Conservation (phyloP, 2,113 vertebrate species). For the Daphoenositta chrysoptera region DNA sequence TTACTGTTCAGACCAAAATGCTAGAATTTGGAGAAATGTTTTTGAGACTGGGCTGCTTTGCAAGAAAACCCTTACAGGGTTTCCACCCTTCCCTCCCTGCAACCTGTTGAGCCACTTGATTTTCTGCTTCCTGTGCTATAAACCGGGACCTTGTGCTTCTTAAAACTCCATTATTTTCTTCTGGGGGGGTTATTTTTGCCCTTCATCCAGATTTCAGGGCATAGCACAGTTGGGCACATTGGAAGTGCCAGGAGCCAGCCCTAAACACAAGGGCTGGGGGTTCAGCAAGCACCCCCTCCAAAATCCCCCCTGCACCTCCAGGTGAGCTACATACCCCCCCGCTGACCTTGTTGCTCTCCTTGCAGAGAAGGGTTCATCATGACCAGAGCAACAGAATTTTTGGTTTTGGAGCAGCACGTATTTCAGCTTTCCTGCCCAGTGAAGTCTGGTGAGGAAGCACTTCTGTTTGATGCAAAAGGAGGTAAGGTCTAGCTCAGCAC, state of each 20-base stretch:
- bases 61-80: fast-evolving
- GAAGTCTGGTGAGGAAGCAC: neutral
- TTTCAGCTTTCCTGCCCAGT: neutral
- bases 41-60: neutral
- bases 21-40: neutral
- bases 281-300: too few relatives aligned
- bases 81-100: neutral
- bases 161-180: neutral
- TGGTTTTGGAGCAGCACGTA: neutral
- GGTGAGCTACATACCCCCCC: neutral
- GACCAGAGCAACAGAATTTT: slow-evolving; percentile 20
- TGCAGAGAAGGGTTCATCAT: slow-evolving; percentile 91
- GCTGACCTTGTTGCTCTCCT: neutral
- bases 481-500: neutral
- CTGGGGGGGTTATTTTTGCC: neutral
- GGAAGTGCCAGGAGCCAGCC: neutral
- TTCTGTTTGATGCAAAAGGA: neutral
- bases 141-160: neutral
- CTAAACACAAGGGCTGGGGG: neutral
- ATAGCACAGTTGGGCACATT: neutral
- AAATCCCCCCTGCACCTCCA: neutral
- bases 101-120: neutral
- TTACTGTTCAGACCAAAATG: neutral
- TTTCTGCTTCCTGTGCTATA: neutral
- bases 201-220: neutral